Base-by-base conservation (phyloP, 2,797 vertebrate genomes). In the Melanotaenia trifasciata region DNA sequence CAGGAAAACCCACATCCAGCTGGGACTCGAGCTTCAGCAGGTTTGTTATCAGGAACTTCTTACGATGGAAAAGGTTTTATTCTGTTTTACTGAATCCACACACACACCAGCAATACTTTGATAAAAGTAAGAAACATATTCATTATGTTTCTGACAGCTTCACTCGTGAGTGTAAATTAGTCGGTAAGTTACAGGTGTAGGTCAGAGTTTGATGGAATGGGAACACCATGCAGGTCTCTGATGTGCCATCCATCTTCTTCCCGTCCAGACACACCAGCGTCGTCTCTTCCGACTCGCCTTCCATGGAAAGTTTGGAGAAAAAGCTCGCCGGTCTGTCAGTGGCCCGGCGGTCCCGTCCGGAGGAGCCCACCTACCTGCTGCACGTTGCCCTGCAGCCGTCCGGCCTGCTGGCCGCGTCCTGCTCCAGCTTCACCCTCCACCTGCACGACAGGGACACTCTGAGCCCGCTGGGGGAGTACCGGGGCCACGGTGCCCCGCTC, bases 281-380 rank as follows among this genome's bases (percentile, higher is more conserved):
- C 26, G 57, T 10, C 53, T 63, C 50, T 43, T 33, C 7, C 47
- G 40, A 0, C 30, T 1, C 16, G 64, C 51, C 20, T 24, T 51
- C 10, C 61, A 95, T 98, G 96, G 95, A 96, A 80, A 88, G 79
- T 70, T 78, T 97, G 38, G 94, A 96, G 77, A 85, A 95, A 67
- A 94, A 91, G 45, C 95, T 99, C 26, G 87, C 85, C 11, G 76
- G 78, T 9, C 89, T 98, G 72, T 93, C 92, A 64, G 89, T 98
- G 4, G 92, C 94, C 1, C 88, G 90, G 47, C 93, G 96, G 53
- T 94, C 91, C 4, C 26, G 9, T 0, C 91, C 93, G 0, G 56
- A 92, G 59, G 93, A 96, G 0, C 90, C 94, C 16, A 87, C 95
- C 54, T 99, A 98, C 75, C 84, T 99, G 56, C 93, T 99, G 89